phyloP scores from a whole-genome alignment of 2,797 vertebrate genomes.

The Megaceryle alcyon region DNA sequence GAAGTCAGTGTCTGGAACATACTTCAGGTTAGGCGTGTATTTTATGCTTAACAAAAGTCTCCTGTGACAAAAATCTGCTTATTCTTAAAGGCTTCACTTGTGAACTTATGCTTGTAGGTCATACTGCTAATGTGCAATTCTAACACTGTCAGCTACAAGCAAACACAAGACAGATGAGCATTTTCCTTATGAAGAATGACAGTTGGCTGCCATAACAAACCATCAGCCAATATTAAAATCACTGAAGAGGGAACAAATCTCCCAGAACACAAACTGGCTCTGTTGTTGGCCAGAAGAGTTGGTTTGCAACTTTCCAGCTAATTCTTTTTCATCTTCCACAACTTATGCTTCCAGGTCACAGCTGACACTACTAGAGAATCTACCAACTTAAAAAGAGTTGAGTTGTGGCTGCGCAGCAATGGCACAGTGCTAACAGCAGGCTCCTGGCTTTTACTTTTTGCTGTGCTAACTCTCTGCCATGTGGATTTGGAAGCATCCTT shows the following conservation, averaged over 20 bases:
- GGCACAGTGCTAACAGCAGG: not conserved
- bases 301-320: slow-evolving; percentile 7
- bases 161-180: slow-evolving; percentile 28
- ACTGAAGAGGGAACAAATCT: not conserved
- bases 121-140: not conserved
- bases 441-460: not conserved
- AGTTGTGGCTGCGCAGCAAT: accelerated
- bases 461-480: not conserved
- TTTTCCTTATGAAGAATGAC: slow-evolving; percentile 1
- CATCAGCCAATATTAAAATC: not conserved
- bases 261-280: not conserved
- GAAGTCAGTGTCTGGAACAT: not conserved
- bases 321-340: not conserved
- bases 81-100: slow-evolving; percentile 28
- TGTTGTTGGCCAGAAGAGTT: slow-evolving; percentile 33
- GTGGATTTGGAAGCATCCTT: not conserved
- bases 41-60: slow-evolving; percentile 5
- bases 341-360: not conserved
- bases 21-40: not conserved
- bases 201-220: not conserved
- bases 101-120: slow-evolving; percentile 35
- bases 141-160: slow-evolving; percentile 8
- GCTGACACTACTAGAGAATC: not conserved
- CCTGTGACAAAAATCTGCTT: not conserved
- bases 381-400: not conserved